Conservation (phyloP, 2,888 invertebrate species). For the Netelia fuscicornis region DNA sequence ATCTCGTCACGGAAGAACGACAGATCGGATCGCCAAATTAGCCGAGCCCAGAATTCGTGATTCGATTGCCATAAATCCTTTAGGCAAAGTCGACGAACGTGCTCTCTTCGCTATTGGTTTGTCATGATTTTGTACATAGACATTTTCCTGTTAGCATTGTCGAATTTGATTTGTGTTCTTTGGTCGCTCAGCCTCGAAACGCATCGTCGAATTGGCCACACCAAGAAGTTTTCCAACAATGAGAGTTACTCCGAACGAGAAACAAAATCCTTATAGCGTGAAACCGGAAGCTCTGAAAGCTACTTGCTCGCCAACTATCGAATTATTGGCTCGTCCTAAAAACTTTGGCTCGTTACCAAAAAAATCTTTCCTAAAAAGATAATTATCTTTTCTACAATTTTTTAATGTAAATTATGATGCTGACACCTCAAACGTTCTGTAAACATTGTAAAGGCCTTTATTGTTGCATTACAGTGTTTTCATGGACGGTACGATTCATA, state of each 20-base stretch:
- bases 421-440: not conserved
- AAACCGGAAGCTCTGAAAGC: constrained; percentile 78
- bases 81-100: constrained; percentile 65
- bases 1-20: constrained; percentile 16
- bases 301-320: constrained; percentile 74
- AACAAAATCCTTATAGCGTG: constrained; percentile 82
- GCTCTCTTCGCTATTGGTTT: constrained; percentile 67
- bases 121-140: constrained; percentile 9
- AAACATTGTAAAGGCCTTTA: constrained; percentile 56
- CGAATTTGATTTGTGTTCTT: not conserved
- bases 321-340: constrained; percentile 74
- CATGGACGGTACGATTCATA: constrained; percentile 49
- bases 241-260: constrained; percentile 82
- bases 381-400: not conserved
- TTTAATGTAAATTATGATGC: too few relatives aligned
- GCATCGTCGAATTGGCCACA: constrained; percentile 76
- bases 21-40: constrained; percentile 61
- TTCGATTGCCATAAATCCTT: constrained; percentile 40
- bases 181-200: constrained; percentile 66
- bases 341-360: constrained; percentile 12
- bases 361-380: constrained; percentile 28
- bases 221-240: constrained; percentile 77
- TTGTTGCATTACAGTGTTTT: constrained; percentile 44
- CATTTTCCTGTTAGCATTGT: not conserved
- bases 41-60: constrained; percentile 65